phyloP scores from a whole-genome alignment of 2,113 vertebrate species.

The Cichladusa arquata region DNA sequence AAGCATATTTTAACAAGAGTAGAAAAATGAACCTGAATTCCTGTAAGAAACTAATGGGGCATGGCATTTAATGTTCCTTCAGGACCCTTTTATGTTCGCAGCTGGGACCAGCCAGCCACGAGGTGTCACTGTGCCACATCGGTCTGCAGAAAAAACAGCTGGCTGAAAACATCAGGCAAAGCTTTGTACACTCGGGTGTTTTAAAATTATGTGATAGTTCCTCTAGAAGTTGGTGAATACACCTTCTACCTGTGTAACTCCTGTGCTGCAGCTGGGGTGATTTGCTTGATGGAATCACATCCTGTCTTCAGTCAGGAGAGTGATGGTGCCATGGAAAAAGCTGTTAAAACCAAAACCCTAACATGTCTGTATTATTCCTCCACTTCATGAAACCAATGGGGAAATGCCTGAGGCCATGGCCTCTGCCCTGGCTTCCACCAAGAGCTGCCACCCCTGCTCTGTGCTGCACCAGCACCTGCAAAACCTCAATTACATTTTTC shows the following conservation, averaged over 20 bases:
- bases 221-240: not conserved
- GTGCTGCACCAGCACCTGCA: not conserved
- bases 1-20: not conserved
- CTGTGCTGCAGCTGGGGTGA: not conserved
- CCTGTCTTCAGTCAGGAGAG: not conserved
- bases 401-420: not conserved
- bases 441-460: not conserved
- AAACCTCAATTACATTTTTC: not conserved
- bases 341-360: not conserved
- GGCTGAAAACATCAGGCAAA: not conserved
- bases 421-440: not conserved
- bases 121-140: not conserved
- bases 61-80: not conserved
- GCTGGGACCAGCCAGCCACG: not conserved
- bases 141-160: not conserved
- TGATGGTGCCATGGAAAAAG: fast-evolving
- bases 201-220: not conserved
- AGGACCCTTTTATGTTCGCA: not conserved
- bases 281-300: not conserved
- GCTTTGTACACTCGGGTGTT: not conserved
- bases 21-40: not conserved
- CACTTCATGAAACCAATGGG: not conserved
- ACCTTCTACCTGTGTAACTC: not conserved
- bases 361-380: not conserved
- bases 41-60: not conserved